phyloP scores from a whole-genome alignment of 2,797 vertebrate species.

The Gastrophryne carolinensis region DNA sequence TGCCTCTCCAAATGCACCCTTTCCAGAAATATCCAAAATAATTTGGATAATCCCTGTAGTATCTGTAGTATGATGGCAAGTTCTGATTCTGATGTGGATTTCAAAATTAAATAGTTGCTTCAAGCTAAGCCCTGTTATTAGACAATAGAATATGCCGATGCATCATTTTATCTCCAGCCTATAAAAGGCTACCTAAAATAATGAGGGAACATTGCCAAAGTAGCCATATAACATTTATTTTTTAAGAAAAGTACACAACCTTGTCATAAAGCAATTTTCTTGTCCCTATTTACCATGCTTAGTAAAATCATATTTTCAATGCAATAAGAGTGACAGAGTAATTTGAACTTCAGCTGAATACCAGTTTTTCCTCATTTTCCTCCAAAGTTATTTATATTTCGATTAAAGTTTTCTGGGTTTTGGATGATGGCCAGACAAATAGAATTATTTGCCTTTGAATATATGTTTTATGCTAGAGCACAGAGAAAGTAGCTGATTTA shows the following conservation, averaged over 20 bases:
- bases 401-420: constrained; percentile 69
- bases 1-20: too few species aligned
- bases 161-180: not conserved
- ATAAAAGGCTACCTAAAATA: constrained; percentile 41
- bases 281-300: constrained; percentile 71
- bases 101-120: constrained; percentile 1
- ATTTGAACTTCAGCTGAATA: constrained; percentile 71
- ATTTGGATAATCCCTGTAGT: too few species aligned
- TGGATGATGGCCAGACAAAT: constrained; percentile 70
- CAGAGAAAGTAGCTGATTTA: constrained; percentile 72
- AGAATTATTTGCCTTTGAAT: constrained; percentile 66
- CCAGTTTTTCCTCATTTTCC: constrained; percentile 77
- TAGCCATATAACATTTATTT: constrained; percentile 61
- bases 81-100: not conserved
- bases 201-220: constrained; percentile 59
- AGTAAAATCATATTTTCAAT: constrained; percentile 69
- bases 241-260: constrained; percentile 72
- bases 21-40: too few species aligned
- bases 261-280: constrained; percentile 78
- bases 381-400: constrained; percentile 77
- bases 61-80: constrained; percentile 1
- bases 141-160: not conserved
- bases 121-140: not conserved
- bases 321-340: constrained; percentile 71
- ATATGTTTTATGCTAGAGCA: constrained; percentile 66